These are phyloP conservation scores for Caenorhabditis inopinata DNA, from an alignment of 1,140 invertebrate genomes.

Conservation along the genomic window DNA sequence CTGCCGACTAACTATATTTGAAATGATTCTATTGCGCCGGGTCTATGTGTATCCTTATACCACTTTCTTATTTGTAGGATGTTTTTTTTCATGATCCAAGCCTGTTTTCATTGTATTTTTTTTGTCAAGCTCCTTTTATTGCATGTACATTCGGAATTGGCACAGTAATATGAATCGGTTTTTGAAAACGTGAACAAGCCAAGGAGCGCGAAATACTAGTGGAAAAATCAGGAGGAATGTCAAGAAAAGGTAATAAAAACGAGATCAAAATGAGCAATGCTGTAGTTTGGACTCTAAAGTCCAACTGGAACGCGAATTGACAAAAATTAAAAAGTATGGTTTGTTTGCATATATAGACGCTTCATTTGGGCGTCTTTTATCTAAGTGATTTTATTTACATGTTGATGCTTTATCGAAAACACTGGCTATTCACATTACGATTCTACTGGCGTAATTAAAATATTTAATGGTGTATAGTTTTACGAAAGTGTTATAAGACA, in stretches of 20 bases:
- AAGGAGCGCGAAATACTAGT: background rate
- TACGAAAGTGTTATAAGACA: too few relatives aligned
- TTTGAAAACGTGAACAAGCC: background rate
- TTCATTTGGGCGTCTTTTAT: too few relatives aligned
- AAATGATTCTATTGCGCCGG: background rate
- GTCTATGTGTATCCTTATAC: background rate
- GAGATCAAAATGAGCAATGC: background rate
- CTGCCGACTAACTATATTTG: constrained; percentile 55
- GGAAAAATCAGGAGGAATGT: background rate
- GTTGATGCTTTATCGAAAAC: too few relatives aligned
- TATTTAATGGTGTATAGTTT: too few relatives aligned
- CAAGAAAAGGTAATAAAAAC: constrained; percentile 22
- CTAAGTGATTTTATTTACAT: too few relatives aligned
- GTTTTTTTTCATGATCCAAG: background rate
- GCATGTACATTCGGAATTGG: background rate
- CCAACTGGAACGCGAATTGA: too few relatives aligned
- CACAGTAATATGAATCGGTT: too few relatives aligned
- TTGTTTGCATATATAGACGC: too few relatives aligned
- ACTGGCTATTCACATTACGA: too few relatives aligned
- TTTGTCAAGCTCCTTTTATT: background rate
- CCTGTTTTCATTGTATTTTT: background rate
- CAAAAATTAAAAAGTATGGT: too few relatives aligned
- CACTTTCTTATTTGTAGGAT: background rate
- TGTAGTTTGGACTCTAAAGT: background rate
- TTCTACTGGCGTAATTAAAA: too few relatives aligned